Conservation (phyloP, 2,797 vertebrate genomes). For the Tadarida brasiliensis region DNA sequence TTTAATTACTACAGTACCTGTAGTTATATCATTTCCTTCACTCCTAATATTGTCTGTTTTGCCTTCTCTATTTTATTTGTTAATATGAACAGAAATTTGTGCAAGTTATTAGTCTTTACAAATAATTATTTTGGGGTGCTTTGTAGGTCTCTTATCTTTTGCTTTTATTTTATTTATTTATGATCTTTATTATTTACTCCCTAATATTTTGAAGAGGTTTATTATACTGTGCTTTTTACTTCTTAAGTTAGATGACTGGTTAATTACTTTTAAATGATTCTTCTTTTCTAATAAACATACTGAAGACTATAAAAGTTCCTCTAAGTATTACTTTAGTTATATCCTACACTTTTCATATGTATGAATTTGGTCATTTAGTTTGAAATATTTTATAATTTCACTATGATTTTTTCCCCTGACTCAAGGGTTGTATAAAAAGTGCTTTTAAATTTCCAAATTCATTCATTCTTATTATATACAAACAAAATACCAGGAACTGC, state of each 20-base stretch:
- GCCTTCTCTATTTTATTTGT: conserved; percentile 35
- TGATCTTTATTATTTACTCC: conserved; percentile 38
- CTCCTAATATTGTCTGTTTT: conserved; percentile 18
- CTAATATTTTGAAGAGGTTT: neutral
- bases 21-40: neutral
- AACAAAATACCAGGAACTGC: neutral
- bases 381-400: conserved; percentile 43
- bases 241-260: neutral
- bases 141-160: neutral
- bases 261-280: conserved; percentile 49
- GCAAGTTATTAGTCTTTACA: conserved; percentile 29
- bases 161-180: conserved; percentile 26
- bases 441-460: conserved; percentile 33
- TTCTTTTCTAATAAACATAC: conserved; percentile 17
- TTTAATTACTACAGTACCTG: neutral
- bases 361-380: conserved; percentile 18
- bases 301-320: neutral
- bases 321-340: conserved; percentile 43
- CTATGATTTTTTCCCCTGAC: conserved; percentile 6
- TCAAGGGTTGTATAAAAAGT: neutral
- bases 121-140: neutral
- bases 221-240: neutral
- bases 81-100: conserved; percentile 5
- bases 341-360: neutral
- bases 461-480: conserved; percentile 22